Base-by-base conservation (phyloP, 2,797 vertebrate genomes). In the Gephyroberyx darwinii region DNA sequence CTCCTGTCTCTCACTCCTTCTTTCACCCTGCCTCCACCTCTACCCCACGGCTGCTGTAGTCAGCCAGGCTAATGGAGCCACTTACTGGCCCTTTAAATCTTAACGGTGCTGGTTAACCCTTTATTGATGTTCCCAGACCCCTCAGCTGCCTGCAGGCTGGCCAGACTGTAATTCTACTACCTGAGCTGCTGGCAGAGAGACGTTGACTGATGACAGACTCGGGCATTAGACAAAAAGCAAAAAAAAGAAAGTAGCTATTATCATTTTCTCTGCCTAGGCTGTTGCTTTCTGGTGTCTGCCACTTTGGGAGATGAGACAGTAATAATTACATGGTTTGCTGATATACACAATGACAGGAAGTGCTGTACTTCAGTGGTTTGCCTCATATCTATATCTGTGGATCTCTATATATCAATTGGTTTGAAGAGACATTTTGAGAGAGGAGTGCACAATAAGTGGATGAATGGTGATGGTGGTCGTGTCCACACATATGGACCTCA, bases 81-180 rank as follows among this genome's bases (percentile, higher is more conserved):
- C 92, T 94, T 93, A 92, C 91, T 89, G 81, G 81, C 82, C 89
- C 89, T 92, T 92, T 91, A 92, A 93, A 92, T 90, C 90, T 91
- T 90, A 90, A 91, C 86, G 61, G 90, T 84, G 83, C 88, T 91
- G 88, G 89, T 93, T 93, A 92, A 94, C 91, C 92, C 92, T 85
- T 88, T 91, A 92, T 92, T 91, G 92, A 93, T 90, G 87, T 87
- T 80, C 80, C 43, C 50, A 78, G 89, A 90, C 88, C 84, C 77
- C 78, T 88, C 65, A 67, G 86, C 84, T 78, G 86, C 85, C 86
- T 82, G 84, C 82, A 75, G 87, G 84, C 86, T 75, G 71, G 66
- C 59, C 83, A 61, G 85, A 88, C 78, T 75, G 69, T 88, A 84
- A 84, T 89, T 90, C 76, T 80, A 51, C 81, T 78, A 84, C 85